Percentiles rank a stretch among this genome's conserved stretches.
Evolutionary conservation across 2,888 invertebrate genomes (phyloP).

Genomic region (Tachina lurida): DNA sequence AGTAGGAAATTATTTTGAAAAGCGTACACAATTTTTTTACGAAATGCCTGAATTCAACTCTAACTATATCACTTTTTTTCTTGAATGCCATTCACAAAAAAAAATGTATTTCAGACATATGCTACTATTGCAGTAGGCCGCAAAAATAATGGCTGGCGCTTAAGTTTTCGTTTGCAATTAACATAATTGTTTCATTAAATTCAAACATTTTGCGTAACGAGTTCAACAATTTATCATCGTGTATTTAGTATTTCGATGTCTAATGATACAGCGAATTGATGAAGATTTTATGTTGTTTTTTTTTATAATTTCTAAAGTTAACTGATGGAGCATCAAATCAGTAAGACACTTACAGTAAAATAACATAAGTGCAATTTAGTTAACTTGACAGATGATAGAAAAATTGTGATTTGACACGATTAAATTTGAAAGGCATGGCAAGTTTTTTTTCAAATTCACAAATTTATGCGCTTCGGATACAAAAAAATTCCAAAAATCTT

Average conservation of each 20-base stretch:
- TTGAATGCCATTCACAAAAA: too few relatives aligned
- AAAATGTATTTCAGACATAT: not conserved
- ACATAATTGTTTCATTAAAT: constrained; percentile 52
- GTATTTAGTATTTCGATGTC: not conserved
- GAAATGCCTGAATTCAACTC: too few relatives aligned
- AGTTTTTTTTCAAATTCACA: not conserved
- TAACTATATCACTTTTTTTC: too few relatives aligned
- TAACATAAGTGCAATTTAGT: not conserved
- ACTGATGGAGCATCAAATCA: constrained; percentile 17
- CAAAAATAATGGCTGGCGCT: constrained; percentile 36
- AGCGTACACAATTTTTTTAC: too few relatives aligned
- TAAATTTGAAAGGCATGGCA: not conserved
- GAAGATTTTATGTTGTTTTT: too few relatives aligned
- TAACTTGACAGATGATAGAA: not conserved
- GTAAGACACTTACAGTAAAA: not conserved
- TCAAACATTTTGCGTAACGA: constrained; percentile 41
- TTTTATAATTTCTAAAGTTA: constrained; percentile 3
- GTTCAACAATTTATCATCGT: not conserved
- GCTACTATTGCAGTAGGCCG: not conserved
- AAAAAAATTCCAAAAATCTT: too few relatives aligned
- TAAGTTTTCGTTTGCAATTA: constrained; percentile 52
- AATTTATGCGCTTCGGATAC: too few relatives aligned
- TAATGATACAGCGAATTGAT: not conserved
- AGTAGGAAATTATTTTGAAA: too few relatives aligned
- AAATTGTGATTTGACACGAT: not conserved